phyloP scores from a whole-genome alignment of 2,797 vertebrate genomes.

The Anguilla marmorata region DNA sequence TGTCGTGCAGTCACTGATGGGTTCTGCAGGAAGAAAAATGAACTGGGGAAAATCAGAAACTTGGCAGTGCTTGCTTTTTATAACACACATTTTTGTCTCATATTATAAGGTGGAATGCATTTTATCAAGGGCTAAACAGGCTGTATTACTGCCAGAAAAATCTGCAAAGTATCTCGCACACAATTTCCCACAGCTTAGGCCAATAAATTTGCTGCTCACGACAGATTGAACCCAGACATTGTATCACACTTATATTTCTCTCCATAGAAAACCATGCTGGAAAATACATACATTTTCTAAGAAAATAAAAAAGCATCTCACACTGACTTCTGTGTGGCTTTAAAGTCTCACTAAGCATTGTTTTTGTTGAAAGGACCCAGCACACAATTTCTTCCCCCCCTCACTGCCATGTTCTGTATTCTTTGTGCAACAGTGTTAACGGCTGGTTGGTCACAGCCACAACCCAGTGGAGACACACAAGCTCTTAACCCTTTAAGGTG shows the following conservation, averaged over 20 bases:
- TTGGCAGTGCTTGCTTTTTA: not conserved
- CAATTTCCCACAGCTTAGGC: not conserved
- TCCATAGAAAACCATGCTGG: not conserved
- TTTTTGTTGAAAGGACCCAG: not conserved
- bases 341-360: not conserved
- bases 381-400: not conserved
- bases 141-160: not conserved
- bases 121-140: not conserved
- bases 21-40: not conserved
- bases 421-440: not conserved
- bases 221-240: not conserved
- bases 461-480: no score
- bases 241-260: not conserved
- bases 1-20: not conserved
- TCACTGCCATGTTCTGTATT: not conserved
- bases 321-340: not conserved
- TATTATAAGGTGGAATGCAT: not conserved
- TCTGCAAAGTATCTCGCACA: not conserved
- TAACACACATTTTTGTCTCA: not conserved
- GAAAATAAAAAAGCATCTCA: not conserved
- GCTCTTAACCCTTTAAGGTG: no score
- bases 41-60: not conserved
- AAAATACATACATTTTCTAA: not conserved
- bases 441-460: no score
- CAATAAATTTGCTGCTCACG: not conserved